A percentile compares a stretch with the other conserved stretches of the same genome.
These are phyloP conservation scores for Clarias magur DNA, from an alignment of 2,113 vertebrate species.

Conservation along the genomic window DNA sequence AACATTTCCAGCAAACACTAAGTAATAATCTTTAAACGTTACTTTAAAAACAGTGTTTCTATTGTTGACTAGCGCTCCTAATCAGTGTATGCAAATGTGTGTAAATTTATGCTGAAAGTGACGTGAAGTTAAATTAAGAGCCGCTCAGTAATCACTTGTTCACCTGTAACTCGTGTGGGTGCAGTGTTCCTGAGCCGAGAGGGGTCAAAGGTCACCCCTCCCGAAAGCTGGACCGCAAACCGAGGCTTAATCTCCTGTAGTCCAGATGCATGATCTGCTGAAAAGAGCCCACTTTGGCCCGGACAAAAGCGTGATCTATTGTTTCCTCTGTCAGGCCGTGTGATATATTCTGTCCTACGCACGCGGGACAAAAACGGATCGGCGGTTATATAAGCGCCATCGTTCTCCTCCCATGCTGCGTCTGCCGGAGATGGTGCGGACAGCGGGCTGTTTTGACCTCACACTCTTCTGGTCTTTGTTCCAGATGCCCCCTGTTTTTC, in stretches of 20 bases:
- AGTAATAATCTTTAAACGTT: not conserved
- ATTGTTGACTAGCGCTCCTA: not conserved
- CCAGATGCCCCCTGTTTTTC: conserved; percentile 69
- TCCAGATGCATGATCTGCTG: conserved; percentile 65
- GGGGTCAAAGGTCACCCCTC: conserved; percentile 58
- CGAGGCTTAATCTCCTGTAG: conserved; percentile 62
- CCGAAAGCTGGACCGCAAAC: conserved; percentile 52
- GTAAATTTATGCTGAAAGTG: not conserved
- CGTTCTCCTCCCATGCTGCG: conserved; percentile 57
- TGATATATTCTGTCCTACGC: conserved; percentile 75
- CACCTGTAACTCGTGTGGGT: conserved; percentile 55
- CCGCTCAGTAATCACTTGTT: conserved; percentile 5
- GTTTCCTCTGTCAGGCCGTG: conserved; percentile 69
- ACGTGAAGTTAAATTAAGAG: not conserved
- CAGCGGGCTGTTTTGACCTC: conserved; percentile 74
- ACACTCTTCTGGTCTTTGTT: conserved; percentile 69
- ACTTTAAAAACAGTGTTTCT: not conserved
- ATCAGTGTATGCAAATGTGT: not conserved
- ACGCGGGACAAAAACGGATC: conserved; percentile 69
- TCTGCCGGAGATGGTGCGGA: conserved; percentile 65
- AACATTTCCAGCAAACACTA: not conserved
- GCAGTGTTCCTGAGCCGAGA: not conserved
- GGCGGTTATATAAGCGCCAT: conserved; percentile 67
- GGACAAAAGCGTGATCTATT: conserved; percentile 71
- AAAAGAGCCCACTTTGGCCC: conserved; percentile 61